These are phyloP conservation scores for Caenorhabditis plicata DNA, from an alignment of 2,888 invertebrate genomes.

Conservation along the genomic window DNA sequence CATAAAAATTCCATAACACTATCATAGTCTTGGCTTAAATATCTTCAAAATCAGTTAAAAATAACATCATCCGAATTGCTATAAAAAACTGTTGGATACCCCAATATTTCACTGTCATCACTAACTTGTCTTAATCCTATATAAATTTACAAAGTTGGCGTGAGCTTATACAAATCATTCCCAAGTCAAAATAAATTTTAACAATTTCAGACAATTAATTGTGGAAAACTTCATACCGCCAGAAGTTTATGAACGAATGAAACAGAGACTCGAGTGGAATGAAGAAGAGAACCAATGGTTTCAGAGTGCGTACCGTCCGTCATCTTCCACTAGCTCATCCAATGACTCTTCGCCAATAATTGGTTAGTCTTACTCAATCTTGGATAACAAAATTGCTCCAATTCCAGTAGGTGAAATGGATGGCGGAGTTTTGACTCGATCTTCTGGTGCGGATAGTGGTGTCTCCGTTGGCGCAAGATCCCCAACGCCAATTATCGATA, in stretches of 20 bases:
- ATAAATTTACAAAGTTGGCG: not conserved
- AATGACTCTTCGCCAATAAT: no score
- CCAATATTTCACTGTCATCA: not conserved
- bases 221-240: slow-evolving; percentile 86
- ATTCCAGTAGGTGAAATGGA: slow-evolving; percentile 27
- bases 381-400: not conserved
- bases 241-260: slow-evolving; percentile 68
- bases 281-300: slow-evolving; percentile 73
- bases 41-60: no score
- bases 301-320: slow-evolving; percentile 5
- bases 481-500: slow-evolving; percentile 28
- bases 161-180: no score
- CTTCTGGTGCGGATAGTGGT: slow-evolving; percentile 38
- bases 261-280: slow-evolving; percentile 78
- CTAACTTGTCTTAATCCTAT: slow-evolving; percentile 5
- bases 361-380: not conserved
- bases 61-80: no score
- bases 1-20: no score
- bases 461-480: slow-evolving; percentile 24
- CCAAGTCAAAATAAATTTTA: not conserved
- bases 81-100: no score
- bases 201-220: slow-evolving; percentile 71
- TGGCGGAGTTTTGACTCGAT: slow-evolving; percentile 33
- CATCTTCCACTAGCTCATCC: not conserved
- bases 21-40: no score